Percentiles rank a stretch among this genome's conserved stretches.
phyloP scores from a whole-genome alignment of 2,797 vertebrate genomes.

The Hypotaenidia philippensis region DNA sequence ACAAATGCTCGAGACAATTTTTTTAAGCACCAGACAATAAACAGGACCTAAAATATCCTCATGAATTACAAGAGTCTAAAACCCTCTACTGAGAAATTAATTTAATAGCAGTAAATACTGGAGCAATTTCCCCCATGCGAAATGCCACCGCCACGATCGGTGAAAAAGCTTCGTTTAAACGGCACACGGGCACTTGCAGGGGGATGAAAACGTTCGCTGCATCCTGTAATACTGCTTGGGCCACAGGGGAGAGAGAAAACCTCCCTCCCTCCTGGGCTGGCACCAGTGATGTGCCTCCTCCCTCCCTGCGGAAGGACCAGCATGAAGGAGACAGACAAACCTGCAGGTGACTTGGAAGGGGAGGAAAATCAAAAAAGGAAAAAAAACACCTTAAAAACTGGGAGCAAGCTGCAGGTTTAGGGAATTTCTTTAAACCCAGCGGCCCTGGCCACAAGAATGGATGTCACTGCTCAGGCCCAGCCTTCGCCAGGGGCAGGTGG shows the following conservation, averaged over 20 bases:
- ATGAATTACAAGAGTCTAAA: conserved; percentile 66
- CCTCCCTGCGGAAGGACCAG: accelerated
- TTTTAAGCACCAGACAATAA: conserved; percentile 70
- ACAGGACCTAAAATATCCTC: conserved; percentile 69
- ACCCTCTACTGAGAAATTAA: conserved; percentile 61
- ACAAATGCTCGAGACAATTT: conserved; percentile 71
- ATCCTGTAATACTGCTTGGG: accelerated
- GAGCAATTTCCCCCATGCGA: conserved; percentile 56
- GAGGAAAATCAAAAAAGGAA: too few species aligned
- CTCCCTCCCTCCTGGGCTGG: not conserved
- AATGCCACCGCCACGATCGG: not conserved
- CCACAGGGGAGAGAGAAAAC: accelerated
- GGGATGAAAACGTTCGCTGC: not conserved
- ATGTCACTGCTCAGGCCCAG: not conserved
- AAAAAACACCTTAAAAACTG: not conserved
- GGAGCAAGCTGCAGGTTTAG: not conserved
- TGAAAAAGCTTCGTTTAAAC: conserved; percentile 24
- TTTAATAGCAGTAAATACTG: conserved; percentile 55
- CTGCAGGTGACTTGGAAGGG: not conserved
- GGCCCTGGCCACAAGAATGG: not conserved
- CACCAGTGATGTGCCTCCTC: accelerated
- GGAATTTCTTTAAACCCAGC: not conserved
- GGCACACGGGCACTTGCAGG: not conserved
- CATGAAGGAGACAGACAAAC: not conserved
- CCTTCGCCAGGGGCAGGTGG: not conserved